A percentile compares a stretch with the other conserved stretches of the same genome.
Conservation (phyloP, 2,113 vertebrate species). For the Halichoerus grypus region DNA sequence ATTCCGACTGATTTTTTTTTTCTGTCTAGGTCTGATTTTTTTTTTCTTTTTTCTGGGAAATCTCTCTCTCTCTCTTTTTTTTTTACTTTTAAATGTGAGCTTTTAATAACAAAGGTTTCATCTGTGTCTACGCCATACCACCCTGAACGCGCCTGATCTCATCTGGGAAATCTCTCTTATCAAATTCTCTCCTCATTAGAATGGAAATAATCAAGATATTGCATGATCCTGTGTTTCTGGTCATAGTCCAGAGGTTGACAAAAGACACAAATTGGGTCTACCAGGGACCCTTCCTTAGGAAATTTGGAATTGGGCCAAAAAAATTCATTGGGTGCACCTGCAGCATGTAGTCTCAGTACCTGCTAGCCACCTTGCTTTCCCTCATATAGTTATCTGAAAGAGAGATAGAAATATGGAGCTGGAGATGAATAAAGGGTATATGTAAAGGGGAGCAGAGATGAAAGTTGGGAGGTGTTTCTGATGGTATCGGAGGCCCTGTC, state of each 20-base stretch:
- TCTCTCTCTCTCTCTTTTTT: no score
- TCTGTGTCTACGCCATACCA: no score
- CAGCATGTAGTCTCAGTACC: not conserved
- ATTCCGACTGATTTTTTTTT: not conserved
- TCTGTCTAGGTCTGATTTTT: not conserved
- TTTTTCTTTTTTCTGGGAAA: not conserved
- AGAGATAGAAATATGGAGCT: not conserved
- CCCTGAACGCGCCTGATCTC: no score
- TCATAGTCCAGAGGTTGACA: not conserved
- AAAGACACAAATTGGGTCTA: not conserved
- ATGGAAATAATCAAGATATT: not conserved
- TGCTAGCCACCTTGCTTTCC: not conserved
- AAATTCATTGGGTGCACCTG: not conserved
- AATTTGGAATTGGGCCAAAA: slow-evolving; percentile 1
- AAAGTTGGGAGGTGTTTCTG: not conserved
- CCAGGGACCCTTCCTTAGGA: not conserved
- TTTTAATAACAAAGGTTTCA: no score
- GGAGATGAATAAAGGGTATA: not conserved
- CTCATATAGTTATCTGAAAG: not conserved
- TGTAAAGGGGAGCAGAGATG: not conserved
- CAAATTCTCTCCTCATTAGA: not conserved
- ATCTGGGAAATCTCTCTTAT: not conserved
- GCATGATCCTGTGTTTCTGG: not conserved
- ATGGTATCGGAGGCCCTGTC: not conserved
- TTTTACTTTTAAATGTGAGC: no score